These are phyloP conservation scores for Macquaria ambigua DNA, from an alignment of 2,113 vertebrate genomes.

Conservation along the genomic window DNA sequence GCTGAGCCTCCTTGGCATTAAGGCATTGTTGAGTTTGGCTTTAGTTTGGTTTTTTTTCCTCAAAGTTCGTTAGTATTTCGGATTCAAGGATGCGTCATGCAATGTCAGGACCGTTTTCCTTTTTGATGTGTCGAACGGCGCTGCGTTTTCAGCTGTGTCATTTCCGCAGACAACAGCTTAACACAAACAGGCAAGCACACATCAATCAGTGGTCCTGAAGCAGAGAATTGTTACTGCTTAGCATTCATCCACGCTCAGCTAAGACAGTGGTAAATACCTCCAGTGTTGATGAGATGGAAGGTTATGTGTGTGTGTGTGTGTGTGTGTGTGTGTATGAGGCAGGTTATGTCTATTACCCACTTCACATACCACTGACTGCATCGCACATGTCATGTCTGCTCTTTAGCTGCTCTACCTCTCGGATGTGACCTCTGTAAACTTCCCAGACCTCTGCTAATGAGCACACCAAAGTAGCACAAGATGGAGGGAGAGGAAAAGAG, in stretches of 20 bases:
- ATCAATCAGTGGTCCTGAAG: conserved; percentile 84
- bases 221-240: conserved; percentile 79
- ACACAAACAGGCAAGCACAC: conserved; percentile 80
- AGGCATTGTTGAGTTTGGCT: conserved; percentile 52
- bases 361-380: conserved; percentile 45
- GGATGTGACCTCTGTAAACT: conserved; percentile 69
- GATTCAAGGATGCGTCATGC: conserved; percentile 66
- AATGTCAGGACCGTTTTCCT: conserved; percentile 69
- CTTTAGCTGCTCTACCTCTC: conserved; percentile 58
- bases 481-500: conserved; percentile 53
- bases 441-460: conserved; percentile 69
- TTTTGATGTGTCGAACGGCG: conserved; percentile 70
- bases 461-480: conserved; percentile 52
- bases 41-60: conserved; percentile 46
- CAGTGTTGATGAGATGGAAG: conserved; percentile 64
- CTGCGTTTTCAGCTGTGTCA: conserved; percentile 82
- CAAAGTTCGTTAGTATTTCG: conserved; percentile 68
- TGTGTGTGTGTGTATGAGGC: conserved; percentile 10
- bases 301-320: conserved; percentile 23
- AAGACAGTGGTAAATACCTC: conserved; percentile 81
- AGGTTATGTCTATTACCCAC: conserved; percentile 48
- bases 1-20: conserved; percentile 44
- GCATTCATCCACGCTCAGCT: conserved; percentile 75
- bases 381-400: conserved; percentile 61
- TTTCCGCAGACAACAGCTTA: conserved; percentile 84